phyloP scores from a whole-genome alignment of 2,888 invertebrate genomes.

The Muschampia plurimacula region DNA sequence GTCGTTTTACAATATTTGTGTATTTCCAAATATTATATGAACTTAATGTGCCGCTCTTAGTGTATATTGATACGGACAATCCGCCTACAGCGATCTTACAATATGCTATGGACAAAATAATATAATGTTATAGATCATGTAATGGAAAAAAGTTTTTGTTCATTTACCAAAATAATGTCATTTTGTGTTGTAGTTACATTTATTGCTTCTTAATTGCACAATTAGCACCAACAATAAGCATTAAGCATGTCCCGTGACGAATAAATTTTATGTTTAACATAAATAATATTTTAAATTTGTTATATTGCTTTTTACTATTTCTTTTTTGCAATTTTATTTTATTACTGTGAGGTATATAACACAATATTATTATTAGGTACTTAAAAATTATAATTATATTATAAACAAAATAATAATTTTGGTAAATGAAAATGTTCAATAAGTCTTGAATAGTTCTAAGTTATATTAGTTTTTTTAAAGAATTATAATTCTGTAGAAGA shows the following conservation, averaged over 20 bases:
- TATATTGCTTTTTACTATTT: too few relatives aligned
- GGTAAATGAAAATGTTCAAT: background rate
- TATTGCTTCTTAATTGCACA: background rate
- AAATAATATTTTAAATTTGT: too few relatives aligned
- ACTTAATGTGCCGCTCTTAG: background rate
- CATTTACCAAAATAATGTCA: slow-evolving; percentile 13
- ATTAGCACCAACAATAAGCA: background rate
- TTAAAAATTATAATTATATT: background rate
- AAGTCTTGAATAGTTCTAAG: background rate
- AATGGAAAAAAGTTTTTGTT: background rate
- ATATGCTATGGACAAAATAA: background rate
- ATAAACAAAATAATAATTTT: slow-evolving; percentile 1
- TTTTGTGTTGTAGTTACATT: background rate
- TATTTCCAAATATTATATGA: slow-evolving; percentile 10
- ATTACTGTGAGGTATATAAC: background rate
- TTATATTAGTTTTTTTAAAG: too few relatives aligned
- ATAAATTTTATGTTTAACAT: background rate
- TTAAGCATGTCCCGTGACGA: background rate
- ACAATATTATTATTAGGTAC: background rate
- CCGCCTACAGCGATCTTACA: slow-evolving; percentile 15
- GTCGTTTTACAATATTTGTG: slow-evolving; percentile 14
- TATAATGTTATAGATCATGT: slow-evolving; percentile 1
- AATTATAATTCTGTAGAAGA: too few relatives aligned
- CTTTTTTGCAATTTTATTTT: background rate
- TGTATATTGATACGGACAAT: slow-evolving; percentile 6